Evolutionary conservation across 2,113 vertebrate species (phyloP).

Genomic region (Microcebus tavaratra): DNA sequence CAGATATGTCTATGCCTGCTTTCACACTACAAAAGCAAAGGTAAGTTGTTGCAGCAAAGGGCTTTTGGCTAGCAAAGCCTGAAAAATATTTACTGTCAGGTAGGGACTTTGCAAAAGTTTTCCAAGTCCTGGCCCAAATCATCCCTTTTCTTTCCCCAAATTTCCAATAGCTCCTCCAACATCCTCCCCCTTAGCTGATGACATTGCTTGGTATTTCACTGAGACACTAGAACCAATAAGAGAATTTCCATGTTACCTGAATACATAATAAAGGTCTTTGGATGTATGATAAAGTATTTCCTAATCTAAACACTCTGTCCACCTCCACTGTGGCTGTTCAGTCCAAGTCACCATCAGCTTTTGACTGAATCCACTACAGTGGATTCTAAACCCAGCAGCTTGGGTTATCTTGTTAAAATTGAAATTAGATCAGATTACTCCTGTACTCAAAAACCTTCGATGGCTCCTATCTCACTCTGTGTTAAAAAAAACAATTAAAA

Average conservation of each 20-base stretch:
- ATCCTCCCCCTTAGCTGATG: neutral
- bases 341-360: neutral
- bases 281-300: neutral
- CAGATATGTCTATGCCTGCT: neutral
- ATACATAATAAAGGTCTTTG: neutral
- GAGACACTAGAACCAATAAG: neutral
- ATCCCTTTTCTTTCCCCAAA: neutral
- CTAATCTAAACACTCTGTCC: neutral
- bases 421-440: neutral
- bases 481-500: neutral
- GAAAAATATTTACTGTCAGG: neutral
- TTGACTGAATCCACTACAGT: no score
- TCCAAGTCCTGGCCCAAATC: neutral
- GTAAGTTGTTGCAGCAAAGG: neutral
- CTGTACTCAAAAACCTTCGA: neutral
- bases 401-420: neutral
- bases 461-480: neutral
- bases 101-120: neutral
- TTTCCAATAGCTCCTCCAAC: neutral
- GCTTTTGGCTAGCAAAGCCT: neutral
- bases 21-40: neutral
- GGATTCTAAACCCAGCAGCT: neutral
- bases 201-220: neutral
- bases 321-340: neutral
- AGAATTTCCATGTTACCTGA: neutral